Base-by-base conservation (phyloP, 2,113 vertebrate species). In the Phaethornis superciliosus region DNA sequence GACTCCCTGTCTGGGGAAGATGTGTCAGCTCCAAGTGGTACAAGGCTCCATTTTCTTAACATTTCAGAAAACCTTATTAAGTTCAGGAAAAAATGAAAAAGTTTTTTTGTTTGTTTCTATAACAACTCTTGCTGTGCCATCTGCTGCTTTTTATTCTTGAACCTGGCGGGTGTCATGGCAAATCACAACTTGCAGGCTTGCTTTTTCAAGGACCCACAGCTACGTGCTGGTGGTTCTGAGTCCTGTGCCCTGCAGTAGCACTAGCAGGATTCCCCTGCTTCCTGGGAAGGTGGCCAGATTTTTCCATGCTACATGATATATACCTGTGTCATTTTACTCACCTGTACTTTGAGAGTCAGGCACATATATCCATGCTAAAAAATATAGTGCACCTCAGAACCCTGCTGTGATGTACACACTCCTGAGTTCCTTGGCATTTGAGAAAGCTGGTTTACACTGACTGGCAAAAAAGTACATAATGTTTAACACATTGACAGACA, bases 111-210 rank as follows among this genome's bases (percentile, higher is more conserved):
- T 55, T 68, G 59, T 85, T 95, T 89, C 55, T 85, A 6, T 89
- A 89, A 82, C 0, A 0, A 54, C 59, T 88, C 62, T 59, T 64
- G 30, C 70, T 55, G 15, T 92, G 64, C 78, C 52, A 82, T 89
- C 70, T 92, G 75, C 58, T 91, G 70, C 81, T 69, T 87, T 86
- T 74, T 81, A 59, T 89, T 82, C 78, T 55, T 58, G 59, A 83
- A 58, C n/a, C 69, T 33, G 80, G 27, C 1, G 19, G 59, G 75
- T 78, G 54, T 56, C 24, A 7, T 5, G 7, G 85, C 55, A 62
- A 33, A 74, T 33, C 55, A 37, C 32, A 81, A 8, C 44, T 74
- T 2, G 4, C 23, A 54, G 49, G 24, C 16, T n/a, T 69, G 47
- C 40, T 77, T 84, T 33, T 5, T 5, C 35, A 33, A 49, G 63